These are phyloP conservation scores for Anseranas semipalmata DNA, from an alignment of 2,113 vertebrate genomes.

Conservation along the genomic window DNA sequence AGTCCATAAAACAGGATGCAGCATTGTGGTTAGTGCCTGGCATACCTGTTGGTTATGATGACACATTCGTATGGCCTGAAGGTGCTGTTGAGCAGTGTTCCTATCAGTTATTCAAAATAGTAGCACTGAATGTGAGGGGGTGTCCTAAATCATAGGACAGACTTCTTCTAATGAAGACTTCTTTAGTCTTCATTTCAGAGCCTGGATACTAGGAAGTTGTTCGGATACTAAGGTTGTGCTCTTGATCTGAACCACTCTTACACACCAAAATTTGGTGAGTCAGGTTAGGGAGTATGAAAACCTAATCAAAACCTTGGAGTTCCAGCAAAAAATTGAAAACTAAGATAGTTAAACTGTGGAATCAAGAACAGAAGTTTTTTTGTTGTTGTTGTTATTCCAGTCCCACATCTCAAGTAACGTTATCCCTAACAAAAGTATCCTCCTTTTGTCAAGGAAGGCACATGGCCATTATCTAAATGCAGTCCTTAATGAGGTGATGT, in stretches of 20 bases:
- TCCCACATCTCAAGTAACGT: not conserved
- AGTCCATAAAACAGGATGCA: not conserved
- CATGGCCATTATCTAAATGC: not conserved
- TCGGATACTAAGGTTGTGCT: not conserved
- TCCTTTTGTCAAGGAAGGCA: not conserved
- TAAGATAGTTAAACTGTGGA: not conserved
- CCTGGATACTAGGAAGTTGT: not conserved
- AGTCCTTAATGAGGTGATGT: not conserved
- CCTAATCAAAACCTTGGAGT: not conserved
- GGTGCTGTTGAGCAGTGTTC: not conserved
- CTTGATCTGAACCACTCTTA: not conserved
- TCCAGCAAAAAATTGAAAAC: not conserved
- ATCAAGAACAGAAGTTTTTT: not conserved
- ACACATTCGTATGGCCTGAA: accelerated
- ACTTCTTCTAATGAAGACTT: not conserved
- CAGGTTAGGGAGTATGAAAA: not conserved
- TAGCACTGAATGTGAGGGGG: not conserved
- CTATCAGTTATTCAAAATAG: not conserved
- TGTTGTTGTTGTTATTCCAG: not conserved
- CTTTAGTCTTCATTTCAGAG: not conserved
- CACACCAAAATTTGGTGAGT: not conserved
- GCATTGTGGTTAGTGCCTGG: not conserved
- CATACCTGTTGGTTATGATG: not conserved
- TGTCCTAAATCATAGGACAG: not conserved
- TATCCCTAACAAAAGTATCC: not conserved